phyloP scores from a whole-genome alignment of 2,113 vertebrate species.

The Upupa epops region DNA sequence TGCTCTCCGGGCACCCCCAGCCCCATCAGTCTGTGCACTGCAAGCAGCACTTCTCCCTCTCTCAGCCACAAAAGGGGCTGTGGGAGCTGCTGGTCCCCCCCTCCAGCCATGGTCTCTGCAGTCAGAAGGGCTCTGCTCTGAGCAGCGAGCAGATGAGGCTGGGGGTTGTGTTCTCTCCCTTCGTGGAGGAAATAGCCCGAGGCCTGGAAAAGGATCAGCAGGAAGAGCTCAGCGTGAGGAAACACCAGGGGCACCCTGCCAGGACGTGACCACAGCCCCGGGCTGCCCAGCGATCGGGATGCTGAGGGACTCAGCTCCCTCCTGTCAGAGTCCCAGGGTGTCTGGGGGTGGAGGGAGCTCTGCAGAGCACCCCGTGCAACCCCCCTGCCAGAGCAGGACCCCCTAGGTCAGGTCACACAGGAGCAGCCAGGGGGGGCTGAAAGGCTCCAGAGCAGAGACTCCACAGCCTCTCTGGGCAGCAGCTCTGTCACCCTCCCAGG shows the following conservation, averaged over 20 bases:
- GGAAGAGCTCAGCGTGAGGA: conserved; percentile 25
- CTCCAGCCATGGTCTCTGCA: not conserved
- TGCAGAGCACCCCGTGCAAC: no score
- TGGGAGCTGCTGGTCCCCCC: not conserved
- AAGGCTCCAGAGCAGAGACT: no score
- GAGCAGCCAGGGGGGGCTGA: no score
- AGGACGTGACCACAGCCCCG: not conserved
- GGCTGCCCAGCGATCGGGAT: not conserved
- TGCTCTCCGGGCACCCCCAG: not conserved
- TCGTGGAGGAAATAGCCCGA: conserved; percentile 19
- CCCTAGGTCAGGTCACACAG: no score
- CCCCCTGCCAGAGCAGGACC: no score
- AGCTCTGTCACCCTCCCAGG: no score
- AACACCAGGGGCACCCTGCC: not conserved
- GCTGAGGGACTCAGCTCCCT: not conserved
- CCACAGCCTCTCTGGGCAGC: no score
- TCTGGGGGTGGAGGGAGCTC: no score
- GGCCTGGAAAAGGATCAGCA: conserved; percentile 43
- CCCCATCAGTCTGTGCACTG: not conserved
- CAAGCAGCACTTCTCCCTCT: not conserved
- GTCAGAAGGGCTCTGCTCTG: not conserved
- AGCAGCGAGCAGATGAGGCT: not conserved
- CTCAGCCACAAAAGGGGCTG: not conserved
- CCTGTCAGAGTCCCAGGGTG: not conserved
- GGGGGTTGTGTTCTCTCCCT: not conserved